Conservation (phyloP, 1,140 invertebrate genomes). For the Zelostemma sp. region DNA sequence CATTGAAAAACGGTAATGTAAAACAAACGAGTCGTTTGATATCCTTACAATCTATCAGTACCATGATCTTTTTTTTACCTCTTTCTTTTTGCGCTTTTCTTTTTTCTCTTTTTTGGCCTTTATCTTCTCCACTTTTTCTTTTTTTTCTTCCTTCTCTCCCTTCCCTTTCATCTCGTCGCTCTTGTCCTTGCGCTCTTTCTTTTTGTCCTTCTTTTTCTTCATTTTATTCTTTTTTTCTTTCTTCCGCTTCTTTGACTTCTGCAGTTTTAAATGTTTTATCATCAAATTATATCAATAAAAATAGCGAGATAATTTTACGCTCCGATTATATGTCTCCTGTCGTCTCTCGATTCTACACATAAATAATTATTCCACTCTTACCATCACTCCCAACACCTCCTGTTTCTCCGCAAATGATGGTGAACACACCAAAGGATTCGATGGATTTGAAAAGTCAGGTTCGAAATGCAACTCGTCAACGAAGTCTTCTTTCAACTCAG, state of each 20-base stretch:
- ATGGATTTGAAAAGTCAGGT: too few relatives aligned
- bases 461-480: too few relatives aligned
- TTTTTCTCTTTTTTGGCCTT: constrained; percentile 72
- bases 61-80: constrained; percentile 58
- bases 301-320: constrained; percentile 47
- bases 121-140: constrained; percentile 73
- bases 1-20: too few relatives aligned
- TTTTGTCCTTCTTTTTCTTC: constrained; percentile 73
- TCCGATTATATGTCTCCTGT: too few relatives aligned
- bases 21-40: constrained; percentile 19
- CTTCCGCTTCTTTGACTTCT: constrained; percentile 79
- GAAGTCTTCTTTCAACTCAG: constrained; percentile 61
- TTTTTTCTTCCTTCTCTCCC: constrained; percentile 83
- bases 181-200: constrained; percentile 70
- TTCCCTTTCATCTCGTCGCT: constrained; percentile 79
- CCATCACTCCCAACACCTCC: too few relatives aligned
- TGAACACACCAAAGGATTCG: too few relatives aligned
- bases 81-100: constrained; percentile 74
- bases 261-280: constrained; percentile 44
- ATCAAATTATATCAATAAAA: constrained; percentile 7
- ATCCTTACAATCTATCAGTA: constrained; percentile 29
- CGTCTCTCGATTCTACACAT: too few relatives aligned
- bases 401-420: too few relatives aligned
- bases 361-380: too few relatives aligned
- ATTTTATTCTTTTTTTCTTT: constrained; percentile 78